These are phyloP conservation scores for Colostygia pectinataria DNA, from an alignment of 2,888 invertebrate species.

Conservation along the genomic window DNA sequence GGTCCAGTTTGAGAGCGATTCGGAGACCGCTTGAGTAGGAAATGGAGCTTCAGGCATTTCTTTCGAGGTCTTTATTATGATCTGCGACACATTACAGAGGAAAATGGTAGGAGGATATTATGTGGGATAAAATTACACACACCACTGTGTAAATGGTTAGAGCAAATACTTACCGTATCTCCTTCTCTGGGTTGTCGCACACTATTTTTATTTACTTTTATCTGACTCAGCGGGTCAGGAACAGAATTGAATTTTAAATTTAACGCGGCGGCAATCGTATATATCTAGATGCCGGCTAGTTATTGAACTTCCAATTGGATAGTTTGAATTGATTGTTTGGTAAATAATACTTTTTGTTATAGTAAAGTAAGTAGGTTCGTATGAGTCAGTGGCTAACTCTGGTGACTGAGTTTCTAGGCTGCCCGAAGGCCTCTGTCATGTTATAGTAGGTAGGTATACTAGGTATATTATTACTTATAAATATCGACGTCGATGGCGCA, in stretches of 20 bases:
- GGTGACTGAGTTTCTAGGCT: too few relatives aligned
- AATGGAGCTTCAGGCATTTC: not conserved
- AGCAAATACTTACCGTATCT: not conserved
- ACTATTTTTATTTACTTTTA: slow-evolving; percentile 2
- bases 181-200: not conserved
- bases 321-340: too few relatives aligned
- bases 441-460: too few relatives aligned
- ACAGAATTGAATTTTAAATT: not conserved
- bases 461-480: too few relatives aligned
- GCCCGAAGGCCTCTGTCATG: too few relatives aligned
- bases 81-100: slow-evolving; percentile 15
- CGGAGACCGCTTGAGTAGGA: not conserved
- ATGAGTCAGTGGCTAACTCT: too few relatives aligned
- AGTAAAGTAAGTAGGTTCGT: too few relatives aligned
- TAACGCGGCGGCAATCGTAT: not conserved
- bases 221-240: slow-evolving; percentile 1
- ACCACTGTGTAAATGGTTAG: slow-evolving; percentile 5
- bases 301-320: too few relatives aligned
- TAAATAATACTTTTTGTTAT: too few relatives aligned
- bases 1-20: too few relatives aligned
- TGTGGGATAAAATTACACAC: slow-evolving; percentile 21
- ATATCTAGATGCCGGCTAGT: too few relatives aligned
- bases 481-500: too few relatives aligned
- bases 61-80: slow-evolving; percentile 11
- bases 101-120: slow-evolving; percentile 16